Percentiles rank a stretch among this genome's conserved stretches.
Conservation (phyloP, 23 tunicate genomes). For the Oikopleura albicans region DNA sequence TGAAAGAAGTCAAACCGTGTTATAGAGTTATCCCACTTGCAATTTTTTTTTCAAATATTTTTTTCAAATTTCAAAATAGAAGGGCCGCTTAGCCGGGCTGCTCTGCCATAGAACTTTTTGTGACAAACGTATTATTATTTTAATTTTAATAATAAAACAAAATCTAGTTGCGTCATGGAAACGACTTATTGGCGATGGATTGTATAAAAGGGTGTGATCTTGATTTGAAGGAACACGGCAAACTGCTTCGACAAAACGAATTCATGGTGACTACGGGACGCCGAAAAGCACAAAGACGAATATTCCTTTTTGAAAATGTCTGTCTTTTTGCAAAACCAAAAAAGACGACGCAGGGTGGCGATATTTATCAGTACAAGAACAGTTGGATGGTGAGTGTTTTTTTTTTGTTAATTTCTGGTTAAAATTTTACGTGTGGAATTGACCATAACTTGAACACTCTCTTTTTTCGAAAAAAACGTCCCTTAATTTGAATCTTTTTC, state of each 20-base stretch:
- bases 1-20: no score
- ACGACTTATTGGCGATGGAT: conserved; percentile 89
- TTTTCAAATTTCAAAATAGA: no score
- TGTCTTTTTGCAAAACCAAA: conserved; percentile 68
- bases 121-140: no score
- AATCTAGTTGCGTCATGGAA: conserved; percentile 86
- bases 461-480: no score
- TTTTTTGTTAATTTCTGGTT: background rate
- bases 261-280: conserved; percentile 58
- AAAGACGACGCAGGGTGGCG: conserved; percentile 51
- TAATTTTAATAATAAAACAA: no score
- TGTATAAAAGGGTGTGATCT: conserved; percentile 76
- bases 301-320: conserved; percentile 75
- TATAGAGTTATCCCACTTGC: no score
- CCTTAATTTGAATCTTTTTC: no score
- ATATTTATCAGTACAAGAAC: conserved; percentile 75
- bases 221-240: conserved; percentile 82
- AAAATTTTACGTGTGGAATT: background rate
- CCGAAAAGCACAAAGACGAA: conserved; percentile 43
- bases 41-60: no score
- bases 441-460: background rate
- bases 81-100: no score
- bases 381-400: conserved; percentile 45
- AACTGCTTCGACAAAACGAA: conserved; percentile 74
- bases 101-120: no score